A percentile compares a stretch with the other conserved stretches of the same genome.
Conservation (phyloP, 2,113 vertebrate species). For the Hymenochirus boettgeri region DNA sequence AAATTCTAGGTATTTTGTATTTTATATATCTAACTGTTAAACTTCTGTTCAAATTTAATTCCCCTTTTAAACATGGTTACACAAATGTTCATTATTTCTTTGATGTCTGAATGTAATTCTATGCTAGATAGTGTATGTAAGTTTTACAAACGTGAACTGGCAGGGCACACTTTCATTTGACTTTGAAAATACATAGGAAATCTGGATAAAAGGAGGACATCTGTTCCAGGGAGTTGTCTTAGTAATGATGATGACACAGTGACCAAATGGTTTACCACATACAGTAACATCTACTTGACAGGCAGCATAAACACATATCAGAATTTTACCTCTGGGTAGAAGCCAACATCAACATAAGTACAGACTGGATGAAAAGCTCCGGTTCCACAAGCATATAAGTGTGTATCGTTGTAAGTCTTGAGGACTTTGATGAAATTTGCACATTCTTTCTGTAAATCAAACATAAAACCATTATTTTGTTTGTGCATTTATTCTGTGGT, state of each 20-base stretch:
- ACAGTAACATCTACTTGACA: constrained; percentile 13
- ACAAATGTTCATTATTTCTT: too few species aligned
- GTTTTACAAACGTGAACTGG: too few species aligned
- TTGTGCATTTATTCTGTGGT: too few species aligned
- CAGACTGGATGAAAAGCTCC: constrained; percentile 96
- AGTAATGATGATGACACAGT: constrained; percentile 10
- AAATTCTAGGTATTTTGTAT: too few species aligned
- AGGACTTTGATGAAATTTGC: constrained; percentile 94
- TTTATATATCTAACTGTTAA: too few species aligned
- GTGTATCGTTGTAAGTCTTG: constrained; percentile 90
- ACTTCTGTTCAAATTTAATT: too few species aligned
- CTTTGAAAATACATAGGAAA: too few species aligned
- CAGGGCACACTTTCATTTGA: too few species aligned
- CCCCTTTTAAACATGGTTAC: too few species aligned
- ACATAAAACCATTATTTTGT: constrained; percentile 41
- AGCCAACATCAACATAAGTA: constrained; percentile 88
- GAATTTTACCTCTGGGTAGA: constrained; percentile 83
- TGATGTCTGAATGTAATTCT: too few species aligned
- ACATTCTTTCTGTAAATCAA: constrained; percentile 84
- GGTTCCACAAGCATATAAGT: constrained; percentile 89
- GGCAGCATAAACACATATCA: constrained; percentile 19
- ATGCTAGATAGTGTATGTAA: too few species aligned
- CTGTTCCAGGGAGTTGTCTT: not conserved
- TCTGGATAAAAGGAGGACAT: too few species aligned
- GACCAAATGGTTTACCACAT: constrained; percentile 23